Percentiles rank a stretch among this genome's conserved stretches.
Conservation (phyloP, 2,888 invertebrate species). For the Zootermopsis nevadensis region DNA sequence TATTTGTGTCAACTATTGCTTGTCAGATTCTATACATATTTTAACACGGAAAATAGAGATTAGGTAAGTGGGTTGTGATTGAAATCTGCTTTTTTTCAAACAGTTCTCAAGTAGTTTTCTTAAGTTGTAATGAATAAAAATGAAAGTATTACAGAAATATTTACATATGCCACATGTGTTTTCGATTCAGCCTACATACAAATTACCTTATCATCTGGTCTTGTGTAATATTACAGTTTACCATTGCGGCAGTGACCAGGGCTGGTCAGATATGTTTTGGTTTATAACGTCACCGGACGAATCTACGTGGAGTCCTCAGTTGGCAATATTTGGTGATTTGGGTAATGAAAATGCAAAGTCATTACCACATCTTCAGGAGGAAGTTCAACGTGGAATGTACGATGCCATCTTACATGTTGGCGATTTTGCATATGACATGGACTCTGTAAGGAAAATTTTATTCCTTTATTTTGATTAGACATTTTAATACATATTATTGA, state of each 20-base stretch:
- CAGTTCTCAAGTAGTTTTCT: no score
- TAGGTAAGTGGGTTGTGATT: no score
- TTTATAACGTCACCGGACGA: constrained; percentile 79
- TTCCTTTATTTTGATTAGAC: neutral
- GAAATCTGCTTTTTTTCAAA: no score
- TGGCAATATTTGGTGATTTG: constrained; percentile 95
- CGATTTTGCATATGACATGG: constrained; percentile 96
- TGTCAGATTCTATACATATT: no score
- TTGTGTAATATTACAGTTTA: constrained; percentile 68
- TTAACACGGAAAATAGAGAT: no score
- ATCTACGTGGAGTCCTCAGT: constrained; percentile 79
- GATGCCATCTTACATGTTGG: constrained; percentile 90
- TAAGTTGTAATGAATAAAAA: no score
- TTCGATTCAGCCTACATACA: no score
- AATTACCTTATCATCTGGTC: no score
- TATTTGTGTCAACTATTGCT: no score
- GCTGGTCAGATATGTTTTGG: constrained; percentile 85
- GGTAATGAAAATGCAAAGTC: constrained; percentile 93
- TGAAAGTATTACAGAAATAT: no score
- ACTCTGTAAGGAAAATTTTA: constrained; percentile 66
- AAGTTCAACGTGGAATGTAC: constrained; percentile 81
- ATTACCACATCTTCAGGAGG: constrained; percentile 84
- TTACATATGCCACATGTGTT: no score
- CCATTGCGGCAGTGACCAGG: constrained; percentile 81
- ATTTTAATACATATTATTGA: neutral